A percentile compares a stretch with the other conserved stretches of the same genome.
These are phyloP conservation scores for Drosophila sordidapex DNA, from an alignment of 2,888 invertebrate genomes.

Conservation along the genomic window DNA sequence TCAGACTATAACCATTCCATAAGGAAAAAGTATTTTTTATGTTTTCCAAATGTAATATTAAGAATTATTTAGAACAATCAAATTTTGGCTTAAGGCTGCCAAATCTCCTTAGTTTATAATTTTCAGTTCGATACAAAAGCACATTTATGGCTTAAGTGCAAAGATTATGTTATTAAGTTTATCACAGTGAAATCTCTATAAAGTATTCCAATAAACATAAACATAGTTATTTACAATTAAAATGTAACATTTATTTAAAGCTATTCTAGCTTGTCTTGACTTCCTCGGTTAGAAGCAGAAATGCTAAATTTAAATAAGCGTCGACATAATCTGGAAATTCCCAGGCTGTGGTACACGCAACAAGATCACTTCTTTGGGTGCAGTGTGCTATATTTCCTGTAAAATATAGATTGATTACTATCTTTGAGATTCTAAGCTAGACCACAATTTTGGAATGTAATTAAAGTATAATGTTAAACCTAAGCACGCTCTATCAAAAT, in stretches of 20 bases:
- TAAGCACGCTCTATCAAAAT: background rate
- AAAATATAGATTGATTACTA: background rate
- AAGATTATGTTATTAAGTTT: background rate
- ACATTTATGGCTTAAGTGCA: background rate
- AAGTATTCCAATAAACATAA: background rate
- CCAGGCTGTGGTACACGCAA: constrained; percentile 77
- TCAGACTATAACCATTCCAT: constrained; percentile 21
- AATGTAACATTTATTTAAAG: background rate
- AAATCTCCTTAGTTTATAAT: background rate
- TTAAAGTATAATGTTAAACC: background rate
- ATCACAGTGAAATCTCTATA: background rate
- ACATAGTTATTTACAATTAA: background rate
- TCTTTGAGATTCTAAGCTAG: background rate
- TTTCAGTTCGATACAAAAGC: background rate
- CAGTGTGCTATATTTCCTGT: constrained; percentile 82
- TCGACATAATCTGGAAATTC: constrained; percentile 81
- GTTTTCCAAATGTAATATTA: background rate
- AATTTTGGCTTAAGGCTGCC: background rate
- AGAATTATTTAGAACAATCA: background rate
- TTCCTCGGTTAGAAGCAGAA: constrained; percentile 77
- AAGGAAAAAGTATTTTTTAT: background rate
- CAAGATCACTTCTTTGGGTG: constrained; percentile 64
- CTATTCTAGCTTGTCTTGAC: constrained; percentile 34
- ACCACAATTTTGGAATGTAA: background rate
- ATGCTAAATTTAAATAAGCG: constrained; percentile 68